Evolutionary conservation across 2,888 invertebrate species (phyloP).

Genomic region (Antitype chi): DNA sequence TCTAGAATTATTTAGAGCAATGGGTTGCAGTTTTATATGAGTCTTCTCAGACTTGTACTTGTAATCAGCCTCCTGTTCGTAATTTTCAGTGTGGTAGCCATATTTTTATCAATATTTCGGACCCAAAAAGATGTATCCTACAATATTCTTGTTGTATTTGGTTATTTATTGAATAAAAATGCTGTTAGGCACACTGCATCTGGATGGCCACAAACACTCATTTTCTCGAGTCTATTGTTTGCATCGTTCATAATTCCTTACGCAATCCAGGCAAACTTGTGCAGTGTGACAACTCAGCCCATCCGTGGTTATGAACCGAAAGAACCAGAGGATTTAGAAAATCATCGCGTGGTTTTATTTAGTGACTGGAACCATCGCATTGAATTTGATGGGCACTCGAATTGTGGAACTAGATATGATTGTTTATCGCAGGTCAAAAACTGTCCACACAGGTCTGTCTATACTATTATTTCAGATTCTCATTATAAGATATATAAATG

Average conservation of each 20-base stretch:
- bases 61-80: slow-evolving; percentile 52
- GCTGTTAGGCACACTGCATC: slow-evolving; percentile 46
- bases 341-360: slow-evolving; percentile 47
- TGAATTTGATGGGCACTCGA: not conserved
- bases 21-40: slow-evolving; percentile 58
- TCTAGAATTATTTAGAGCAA: slow-evolving; percentile 44
- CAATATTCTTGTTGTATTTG: slow-evolving; percentile 68
- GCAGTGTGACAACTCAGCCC: slow-evolving; percentile 68
- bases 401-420: slow-evolving; percentile 62
- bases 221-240: slow-evolving; percentile 67
- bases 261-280: slow-evolving; percentile 68
- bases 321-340: slow-evolving; percentile 50
- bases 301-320: slow-evolving; percentile 65
- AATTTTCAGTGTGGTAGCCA: slow-evolving; percentile 59
- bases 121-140: slow-evolving; percentile 55
- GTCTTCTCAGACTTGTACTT: slow-evolving; percentile 27
- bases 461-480: slow-evolving; percentile 62
- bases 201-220: slow-evolving; percentile 62
- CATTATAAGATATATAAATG: slow-evolving; percentile 58
- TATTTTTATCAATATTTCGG: slow-evolving; percentile 65
- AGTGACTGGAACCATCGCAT: not conserved
- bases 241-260: slow-evolving; percentile 69
- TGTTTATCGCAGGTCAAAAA: slow-evolving; percentile 66
- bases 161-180: slow-evolving; percentile 71
- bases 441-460: slow-evolving; percentile 49